Base-by-base conservation (phyloP, 2,888 invertebrate species). In the Aplocera efformata region DNA sequence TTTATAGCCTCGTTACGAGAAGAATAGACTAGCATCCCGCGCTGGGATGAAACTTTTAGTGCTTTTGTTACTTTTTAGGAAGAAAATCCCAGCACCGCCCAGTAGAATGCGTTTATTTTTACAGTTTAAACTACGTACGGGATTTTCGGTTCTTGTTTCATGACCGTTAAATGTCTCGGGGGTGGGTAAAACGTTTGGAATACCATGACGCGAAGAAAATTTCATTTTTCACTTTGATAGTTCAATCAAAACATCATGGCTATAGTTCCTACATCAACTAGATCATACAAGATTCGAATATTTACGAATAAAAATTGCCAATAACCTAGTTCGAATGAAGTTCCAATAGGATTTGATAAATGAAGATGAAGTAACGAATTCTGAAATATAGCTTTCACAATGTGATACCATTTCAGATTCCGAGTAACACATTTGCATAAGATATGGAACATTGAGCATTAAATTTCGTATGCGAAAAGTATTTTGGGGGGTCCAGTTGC, bases 1-100 rank as follows among this genome's bases (percentile, higher is more conserved):
- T 79, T 74, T 79, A 79, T 77, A 57, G 60, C 66, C 63, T 65
- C 63, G 63, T 73, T 67, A 63, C 51, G 53, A 53, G 59, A 43
- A 63, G 63, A 67, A 63, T 66, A 67, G 61, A 66, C 61, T 65
- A 67, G 67, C 42, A 34, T 31, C 34, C 34, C 35, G 27, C 13
- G 32, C 32, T 29, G 9, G 42, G 42, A 46, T 46, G 34, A 35
- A 46, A 44, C 44, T 49, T 54, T 44, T 48, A 46, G 41, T 42
- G 32, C 31, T 42, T 41, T 37, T n/a, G n/a, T n/a, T 43, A 35
- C 36, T 44, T 51, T 53, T 50, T 51, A 35, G 36, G 48, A 48
- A 46, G 39, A 32, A 41, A 36, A 42, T 43, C 32, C 21, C 39
- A 23, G 22, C 39, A 22, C 10, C 24, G n/a, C 26, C 11, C 6